These are phyloP conservation scores for Oreochromis grahami DNA, from an alignment of 2,797 vertebrate species.

Conservation along the genomic window DNA sequence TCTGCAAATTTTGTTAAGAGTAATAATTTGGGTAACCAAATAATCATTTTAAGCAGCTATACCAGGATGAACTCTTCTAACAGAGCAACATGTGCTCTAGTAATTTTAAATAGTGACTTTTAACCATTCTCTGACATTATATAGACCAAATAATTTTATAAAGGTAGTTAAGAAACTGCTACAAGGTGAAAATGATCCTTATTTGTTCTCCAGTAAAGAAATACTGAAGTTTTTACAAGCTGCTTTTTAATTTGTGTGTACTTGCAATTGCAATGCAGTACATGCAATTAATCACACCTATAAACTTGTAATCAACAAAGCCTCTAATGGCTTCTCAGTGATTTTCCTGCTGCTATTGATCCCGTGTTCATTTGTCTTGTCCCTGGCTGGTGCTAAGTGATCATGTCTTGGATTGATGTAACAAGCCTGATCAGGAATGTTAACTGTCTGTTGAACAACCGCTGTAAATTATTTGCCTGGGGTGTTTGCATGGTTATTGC, in stretches of 20 bases:
- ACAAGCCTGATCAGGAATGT: conserved; percentile 54
- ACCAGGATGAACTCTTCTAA: neutral
- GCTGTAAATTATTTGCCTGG: conserved; percentile 61
- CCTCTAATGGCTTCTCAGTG: conserved; percentile 47
- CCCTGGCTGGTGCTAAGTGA: neutral
- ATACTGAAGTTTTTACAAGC: neutral
- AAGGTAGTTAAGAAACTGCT: neutral
- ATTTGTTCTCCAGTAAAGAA: neutral
- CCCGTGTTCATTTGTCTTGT: conserved; percentile 41
- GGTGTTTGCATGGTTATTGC: conserved; percentile 1
- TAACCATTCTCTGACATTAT: neutral
- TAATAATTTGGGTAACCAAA: neutral
- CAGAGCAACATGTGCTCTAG: neutral
- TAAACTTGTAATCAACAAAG: conserved; percentile 42
- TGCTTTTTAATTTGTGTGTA: neutral
- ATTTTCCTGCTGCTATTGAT: conserved; percentile 51
- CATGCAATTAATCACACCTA: conserved; percentile 22
- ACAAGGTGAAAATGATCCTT: neutral
- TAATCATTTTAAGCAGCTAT: neutral
- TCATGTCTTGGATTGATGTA: conserved; percentile 30
- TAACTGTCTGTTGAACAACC: conserved; percentile 15
- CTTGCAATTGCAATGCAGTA: neutral
- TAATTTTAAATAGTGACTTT: neutral
- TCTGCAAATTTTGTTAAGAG: neutral
- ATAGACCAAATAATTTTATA: neutral